Evolutionary conservation across 2,113 vertebrate species (phyloP), one percentile per base, ranked within the genome.

Genomic region (Puma concolor): DNA sequence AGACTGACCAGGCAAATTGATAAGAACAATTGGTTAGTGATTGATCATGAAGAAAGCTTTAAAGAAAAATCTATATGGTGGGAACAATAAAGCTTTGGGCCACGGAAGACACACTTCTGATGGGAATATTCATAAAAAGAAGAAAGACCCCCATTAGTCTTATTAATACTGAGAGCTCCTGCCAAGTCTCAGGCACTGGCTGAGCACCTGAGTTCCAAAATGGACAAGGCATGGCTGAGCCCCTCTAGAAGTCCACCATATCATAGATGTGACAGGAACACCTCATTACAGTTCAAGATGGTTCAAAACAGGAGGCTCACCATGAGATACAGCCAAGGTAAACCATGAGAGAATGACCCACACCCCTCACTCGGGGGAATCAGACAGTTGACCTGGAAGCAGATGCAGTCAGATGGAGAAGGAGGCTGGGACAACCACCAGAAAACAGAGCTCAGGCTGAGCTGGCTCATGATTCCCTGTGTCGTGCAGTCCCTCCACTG

Each of bases 31-130:
- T 79, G 48, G 33, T 63, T 67, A 82, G 72, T 64, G 57, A 89
- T 4, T 92, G 72, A 97, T 60, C 77, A 93, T 48, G 83, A 88
- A 67, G 71, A 81, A 95, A 88, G 23, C 63, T 93, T 93, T 92
- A 86, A 72, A 86, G 60, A 79, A 92, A 86, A 91, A 84, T 31
- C 41, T 76, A 84, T 71, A 17, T 54, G 31, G 54, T 76, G 44
- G 48, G 54, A 13, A 12, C 33, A 92, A 57, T 44, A 38, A 74
- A 82, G 48, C 38, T 91, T 81, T 38, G 0, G 25, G 48, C 9
- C 41, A 48, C 52, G 23, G 52, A n/a, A 52, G 21, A 84, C n/a
- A 80, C 23, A 21, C 27, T 95, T 86, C n/a, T 77, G 21, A 69
- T 36, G 33, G 41, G 57, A 96, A 86, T 27, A 57, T 31, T 77